Conservation (phyloP, 35 echinoderm and acorn worm genomes). For the Hemicentrotus pulcherrimus region DNA sequence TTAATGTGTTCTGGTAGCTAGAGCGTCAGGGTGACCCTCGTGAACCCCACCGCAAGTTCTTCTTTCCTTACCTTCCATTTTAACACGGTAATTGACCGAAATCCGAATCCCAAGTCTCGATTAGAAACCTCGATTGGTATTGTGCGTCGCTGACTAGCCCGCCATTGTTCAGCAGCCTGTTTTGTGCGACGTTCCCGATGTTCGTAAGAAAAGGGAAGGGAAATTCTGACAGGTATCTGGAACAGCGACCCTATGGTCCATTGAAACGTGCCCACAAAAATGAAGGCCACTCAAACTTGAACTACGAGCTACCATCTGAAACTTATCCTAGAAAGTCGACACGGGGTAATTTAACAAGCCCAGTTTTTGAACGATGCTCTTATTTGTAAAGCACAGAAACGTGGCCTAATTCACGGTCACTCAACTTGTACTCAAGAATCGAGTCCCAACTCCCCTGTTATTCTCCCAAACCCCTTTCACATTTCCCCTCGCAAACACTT, state of each 20-base stretch:
- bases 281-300: slow-evolving; percentile 43
- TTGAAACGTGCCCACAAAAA: slow-evolving; percentile 35
- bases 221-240: slow-evolving; percentile 35
- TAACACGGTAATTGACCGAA: slow-evolving; percentile 54
- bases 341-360: slow-evolving; percentile 33
- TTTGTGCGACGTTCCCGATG: slow-evolving; percentile 37
- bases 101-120: slow-evolving; percentile 48
- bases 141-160: slow-evolving; percentile 33
- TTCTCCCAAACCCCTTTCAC: slow-evolving; percentile 18
- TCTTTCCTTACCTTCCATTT: slow-evolving; percentile 27
- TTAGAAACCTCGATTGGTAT: slow-evolving; percentile 44
- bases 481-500: slow-evolving; percentile 27
- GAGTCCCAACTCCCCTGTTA: slow-evolving; percentile 9
- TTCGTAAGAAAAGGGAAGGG: background rate
- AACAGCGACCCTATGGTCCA: slow-evolving; percentile 47
- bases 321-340: slow-evolving; percentile 43
- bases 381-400: slow-evolving; percentile 49
- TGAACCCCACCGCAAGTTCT: slow-evolving; percentile 39
- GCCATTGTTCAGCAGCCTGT: slow-evolving; percentile 26
- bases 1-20: slow-evolving; percentile 39
- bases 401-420: slow-evolving; percentile 46
- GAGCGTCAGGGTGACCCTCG: slow-evolving; percentile 22
- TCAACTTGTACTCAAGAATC: slow-evolving; percentile 36
- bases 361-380: slow-evolving; percentile 25
- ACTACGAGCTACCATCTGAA: slow-evolving; percentile 29